phyloP scores from a whole-genome alignment of 2,113 vertebrate genomes.

The Trachemys scripta region DNA sequence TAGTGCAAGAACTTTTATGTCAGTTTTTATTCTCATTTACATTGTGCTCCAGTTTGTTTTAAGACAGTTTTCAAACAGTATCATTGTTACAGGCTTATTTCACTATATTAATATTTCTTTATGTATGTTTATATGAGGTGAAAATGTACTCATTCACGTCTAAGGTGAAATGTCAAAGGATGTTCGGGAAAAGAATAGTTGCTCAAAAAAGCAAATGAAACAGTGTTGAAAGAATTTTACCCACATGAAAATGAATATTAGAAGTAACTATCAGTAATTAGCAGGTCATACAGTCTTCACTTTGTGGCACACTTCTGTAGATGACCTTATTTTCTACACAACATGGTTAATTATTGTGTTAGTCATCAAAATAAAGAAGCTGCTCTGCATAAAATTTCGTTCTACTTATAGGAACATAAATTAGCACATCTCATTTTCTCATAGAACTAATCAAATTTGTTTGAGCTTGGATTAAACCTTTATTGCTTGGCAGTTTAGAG shows the following conservation, averaged over 20 bases:
- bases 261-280: not conserved
- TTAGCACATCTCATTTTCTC: not conserved
- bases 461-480: not conserved
- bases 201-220: not conserved
- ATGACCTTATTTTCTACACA: slow-evolving; percentile 22
- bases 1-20: not conserved
- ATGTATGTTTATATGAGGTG: not conserved
- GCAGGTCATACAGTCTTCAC: not conserved
- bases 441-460: not conserved
- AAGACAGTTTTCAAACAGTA: not conserved
- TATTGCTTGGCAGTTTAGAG: not conserved
- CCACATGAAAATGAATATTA: not conserved
- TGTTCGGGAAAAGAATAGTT: not conserved
- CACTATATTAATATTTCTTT: not conserved
- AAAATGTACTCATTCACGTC: not conserved
- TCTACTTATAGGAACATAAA: not conserved
- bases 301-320: not conserved
- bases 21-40: not conserved
- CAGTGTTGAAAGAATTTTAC: not conserved
- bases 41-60: not conserved
- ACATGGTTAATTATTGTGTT: not conserved
- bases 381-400: slow-evolving; percentile 10
- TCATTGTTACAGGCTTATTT: not conserved
- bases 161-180: not conserved
- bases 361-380: not conserved